Evolutionary conservation across 2,888 invertebrate genomes (phyloP).

Genomic region (Troides oblongomaculatus): DNA sequence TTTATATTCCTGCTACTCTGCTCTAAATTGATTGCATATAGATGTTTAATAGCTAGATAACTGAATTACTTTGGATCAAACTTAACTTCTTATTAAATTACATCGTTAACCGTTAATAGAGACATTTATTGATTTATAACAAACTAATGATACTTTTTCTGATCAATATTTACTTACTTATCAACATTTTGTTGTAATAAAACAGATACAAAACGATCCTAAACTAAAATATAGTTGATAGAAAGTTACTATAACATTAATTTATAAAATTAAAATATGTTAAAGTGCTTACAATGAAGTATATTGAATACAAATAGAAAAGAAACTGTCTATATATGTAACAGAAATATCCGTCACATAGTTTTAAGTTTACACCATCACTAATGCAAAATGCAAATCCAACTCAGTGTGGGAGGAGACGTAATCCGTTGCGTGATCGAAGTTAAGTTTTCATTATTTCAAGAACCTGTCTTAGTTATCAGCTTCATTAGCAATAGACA

Average conservation of each 20-base stretch:
- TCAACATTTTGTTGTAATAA: no score
- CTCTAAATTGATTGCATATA: not conserved
- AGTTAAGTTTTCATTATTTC: slow-evolving; percentile 7
- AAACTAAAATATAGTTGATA: no score
- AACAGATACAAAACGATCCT: no score
- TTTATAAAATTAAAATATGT: not conserved
- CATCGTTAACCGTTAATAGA: not conserved
- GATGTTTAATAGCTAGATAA: no score
- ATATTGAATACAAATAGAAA: slow-evolving; percentile 5
- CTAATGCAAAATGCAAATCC: slow-evolving; percentile 9
- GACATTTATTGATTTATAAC: not conserved
- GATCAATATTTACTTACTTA: no score
- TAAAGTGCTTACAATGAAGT: not conserved
- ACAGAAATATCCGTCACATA: slow-evolving; percentile 8
- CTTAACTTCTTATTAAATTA: not conserved
- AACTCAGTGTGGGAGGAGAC: not conserved
- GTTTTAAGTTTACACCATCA: not conserved
- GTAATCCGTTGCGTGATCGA: slow-evolving; percentile 6
- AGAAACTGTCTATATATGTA: slow-evolving; percentile 6
- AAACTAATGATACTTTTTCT: not conserved
- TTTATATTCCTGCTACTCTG: not conserved
- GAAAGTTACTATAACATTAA: no score
- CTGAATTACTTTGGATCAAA: no score
- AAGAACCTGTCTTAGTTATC: not conserved
- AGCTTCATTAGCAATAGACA: not conserved